Evolutionary conservation across 2,797 vertebrate genomes (phyloP), one percentile per base, ranked within the genome.

Genomic region (Stomatorhinus walkeri): DNA sequence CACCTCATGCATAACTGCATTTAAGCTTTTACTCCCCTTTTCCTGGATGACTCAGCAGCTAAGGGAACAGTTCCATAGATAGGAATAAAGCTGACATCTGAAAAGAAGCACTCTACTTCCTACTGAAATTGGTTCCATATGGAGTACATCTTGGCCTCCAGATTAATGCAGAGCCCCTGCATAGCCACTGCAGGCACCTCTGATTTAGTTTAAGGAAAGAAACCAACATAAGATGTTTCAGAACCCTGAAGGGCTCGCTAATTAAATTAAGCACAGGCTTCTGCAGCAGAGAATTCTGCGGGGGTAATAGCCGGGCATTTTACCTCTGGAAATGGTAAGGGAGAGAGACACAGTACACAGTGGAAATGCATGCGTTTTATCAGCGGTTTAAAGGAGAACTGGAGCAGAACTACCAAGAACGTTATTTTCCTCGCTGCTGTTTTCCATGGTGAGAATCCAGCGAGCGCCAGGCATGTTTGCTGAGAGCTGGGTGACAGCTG

Each of bases 41-140:
- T n/a, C 48, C 46, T 24, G 22, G 48, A 85, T 49, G 48, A 85
- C 83, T 85, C 83, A 85, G 48, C 48, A 85, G 22, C 46, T 32
- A 51, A 3, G 10, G 83, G 46, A 85, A 28, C 24, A 14, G 24
- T 49, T 49, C 83, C 46, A 28, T 14, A 49, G 49, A 85, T 51
- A 85, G 83, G 36, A 52, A 48, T 51, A 84, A 48, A 24, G 48
- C 43, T 28, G 83, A 24, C 72, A 28, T 85, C 24, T 85, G 83
- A 85, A 85, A 52, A 51, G 22, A 85, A 32, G 83, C 72, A 52
- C 85, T 32, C 43, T 28, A 89, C 89, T 49, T 48, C 90, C 87
- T 88, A 87, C 32, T 6, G 36, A 88, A 88, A 88, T 88, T 6
- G 16, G 76, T 54, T 51, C 87, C 4, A 40, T 52, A 28, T 40